Percentiles rank a stretch among this genome's conserved stretches.
phyloP scores from a whole-genome alignment of 2,888 invertebrate genomes.

The Cancer borealis region DNA sequence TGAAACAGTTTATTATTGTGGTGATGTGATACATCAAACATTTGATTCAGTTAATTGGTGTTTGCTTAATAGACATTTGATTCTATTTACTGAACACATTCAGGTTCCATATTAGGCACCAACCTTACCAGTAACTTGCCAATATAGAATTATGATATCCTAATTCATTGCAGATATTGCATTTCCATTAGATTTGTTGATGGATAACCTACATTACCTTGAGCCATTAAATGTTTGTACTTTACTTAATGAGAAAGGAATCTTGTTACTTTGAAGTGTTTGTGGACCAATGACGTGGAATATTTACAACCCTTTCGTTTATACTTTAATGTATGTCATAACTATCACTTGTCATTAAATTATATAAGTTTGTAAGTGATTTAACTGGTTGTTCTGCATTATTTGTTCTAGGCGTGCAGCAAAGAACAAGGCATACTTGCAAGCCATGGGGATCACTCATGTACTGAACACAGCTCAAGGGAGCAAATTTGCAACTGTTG shows the following conservation, averaged over 20 bases:
- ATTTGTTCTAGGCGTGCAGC: slow-evolving; percentile 84
- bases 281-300: not conserved
- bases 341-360: not conserved
- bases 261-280: not conserved
- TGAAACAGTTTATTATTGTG: not conserved
- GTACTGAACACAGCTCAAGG: slow-evolving; percentile 94
- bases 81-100: not conserved
- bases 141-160: not conserved
- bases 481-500: slow-evolving; percentile 87
- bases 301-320: not conserved
- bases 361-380: not conserved
- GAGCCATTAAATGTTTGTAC: not conserved
- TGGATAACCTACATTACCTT: not conserved
- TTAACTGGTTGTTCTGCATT: not conserved
- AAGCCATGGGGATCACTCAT: slow-evolving; percentile 89
- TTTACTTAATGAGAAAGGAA: no score
- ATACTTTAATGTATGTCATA: not conserved
- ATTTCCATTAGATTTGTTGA: not conserved
- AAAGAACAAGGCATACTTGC: slow-evolving; percentile 87
- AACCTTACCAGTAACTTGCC: not conserved
- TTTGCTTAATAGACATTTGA: not conserved
- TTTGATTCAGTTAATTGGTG: not conserved
- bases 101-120: not conserved
- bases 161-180: not conserved
- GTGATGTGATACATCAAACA: not conserved